These are phyloP conservation scores for Bubo scandiacus DNA, from an alignment of 2,113 vertebrate genomes.

Conservation along the genomic window DNA sequence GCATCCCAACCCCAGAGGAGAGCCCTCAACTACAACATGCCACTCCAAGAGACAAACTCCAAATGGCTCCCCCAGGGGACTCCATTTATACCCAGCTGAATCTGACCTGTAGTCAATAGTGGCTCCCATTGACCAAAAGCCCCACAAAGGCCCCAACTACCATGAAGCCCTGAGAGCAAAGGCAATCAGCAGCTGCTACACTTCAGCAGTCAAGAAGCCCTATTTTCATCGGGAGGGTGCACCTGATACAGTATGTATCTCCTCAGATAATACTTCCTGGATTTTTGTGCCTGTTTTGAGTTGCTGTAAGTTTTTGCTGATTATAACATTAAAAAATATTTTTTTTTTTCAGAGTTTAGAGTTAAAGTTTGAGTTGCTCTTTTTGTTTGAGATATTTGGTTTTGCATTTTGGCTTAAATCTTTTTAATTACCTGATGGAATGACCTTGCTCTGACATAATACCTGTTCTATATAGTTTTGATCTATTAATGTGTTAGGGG, in stretches of 20 bases:
- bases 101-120: too few relatives aligned
- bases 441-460: constrained; percentile 16
- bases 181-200: too few relatives aligned
- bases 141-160: too few relatives aligned
- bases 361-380: neutral
- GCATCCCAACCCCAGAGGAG: too few relatives aligned
- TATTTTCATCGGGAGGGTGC: too few relatives aligned
- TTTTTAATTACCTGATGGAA: constrained; percentile 22
- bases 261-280: neutral
- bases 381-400: neutral
- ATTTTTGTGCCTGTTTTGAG: neutral
- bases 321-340: neutral
- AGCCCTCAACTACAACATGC: too few relatives aligned
- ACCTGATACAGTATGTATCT: neutral
- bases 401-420: neutral
- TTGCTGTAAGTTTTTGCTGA: neutral
- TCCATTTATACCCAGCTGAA: too few relatives aligned
- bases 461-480: neutral
- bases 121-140: too few relatives aligned
- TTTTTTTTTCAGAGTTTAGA: neutral
- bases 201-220: too few relatives aligned
- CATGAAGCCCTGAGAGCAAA: too few relatives aligned
- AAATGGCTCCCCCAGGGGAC: too few relatives aligned
- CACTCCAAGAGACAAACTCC: too few relatives aligned
- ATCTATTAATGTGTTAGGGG: neutral